These are phyloP conservation scores for Zaprionus davidi DNA, from an alignment of 1,140 invertebrate species.

Conservation along the genomic window DNA sequence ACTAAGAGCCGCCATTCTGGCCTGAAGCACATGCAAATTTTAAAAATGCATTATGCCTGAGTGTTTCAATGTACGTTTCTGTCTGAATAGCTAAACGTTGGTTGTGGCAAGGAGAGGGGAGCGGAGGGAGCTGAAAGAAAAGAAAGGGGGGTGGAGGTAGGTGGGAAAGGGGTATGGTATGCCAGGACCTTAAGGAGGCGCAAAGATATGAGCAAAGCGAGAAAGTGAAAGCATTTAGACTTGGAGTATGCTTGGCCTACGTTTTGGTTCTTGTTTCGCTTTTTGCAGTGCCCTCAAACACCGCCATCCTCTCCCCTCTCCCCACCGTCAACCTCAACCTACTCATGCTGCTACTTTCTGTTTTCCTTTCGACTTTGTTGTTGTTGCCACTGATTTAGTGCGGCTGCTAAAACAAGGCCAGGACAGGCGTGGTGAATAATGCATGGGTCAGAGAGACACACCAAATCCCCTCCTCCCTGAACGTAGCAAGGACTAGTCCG, in stretches of 20 bases:
- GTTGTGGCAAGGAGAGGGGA: not conserved
- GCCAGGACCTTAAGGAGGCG: conserved; percentile 2
- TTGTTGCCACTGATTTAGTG: conserved; percentile 22
- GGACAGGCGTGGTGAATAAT: conserved; percentile 42
- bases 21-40: conserved; percentile 70
- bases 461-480: not conserved
- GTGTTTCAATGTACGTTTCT: conserved; percentile 55
- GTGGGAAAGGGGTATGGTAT: not conserved
- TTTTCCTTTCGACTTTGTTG: conserved; percentile 9
- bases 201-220: conserved; percentile 36
- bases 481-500: conserved; percentile 3
- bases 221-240: conserved; percentile 46
- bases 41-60: conserved; percentile 75
- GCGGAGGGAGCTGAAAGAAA: not conserved
- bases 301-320: not conserved
- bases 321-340: not conserved
- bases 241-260: conserved; percentile 42
- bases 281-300: not conserved
- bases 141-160: not conserved
- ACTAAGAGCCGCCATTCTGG: conserved; percentile 61
- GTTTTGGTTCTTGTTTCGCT: conserved; percentile 3
- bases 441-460: conserved; percentile 35
- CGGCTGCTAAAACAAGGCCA: conserved; percentile 61
- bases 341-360: not conserved
- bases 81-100: conserved; percentile 16